Base-by-base conservation (phyloP, 2,888 invertebrate genomes). In the Dicranocentrus wangi region DNA sequence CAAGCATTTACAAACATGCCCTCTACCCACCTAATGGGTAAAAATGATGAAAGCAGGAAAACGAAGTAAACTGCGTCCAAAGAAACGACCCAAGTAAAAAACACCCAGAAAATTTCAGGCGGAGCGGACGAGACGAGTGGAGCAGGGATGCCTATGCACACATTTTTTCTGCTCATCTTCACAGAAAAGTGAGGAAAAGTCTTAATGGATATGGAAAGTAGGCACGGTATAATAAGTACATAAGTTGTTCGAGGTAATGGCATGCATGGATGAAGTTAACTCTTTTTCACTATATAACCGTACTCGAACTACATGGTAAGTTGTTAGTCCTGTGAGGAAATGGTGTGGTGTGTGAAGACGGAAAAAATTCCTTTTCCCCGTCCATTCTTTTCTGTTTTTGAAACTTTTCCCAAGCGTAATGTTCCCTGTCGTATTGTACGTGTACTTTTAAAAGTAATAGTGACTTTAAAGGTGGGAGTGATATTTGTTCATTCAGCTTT, bases 131-230 rank as follows among this genome's bases (percentile, higher is more conserved):
- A 60, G 25, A 25, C 28, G 55, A 55, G 17, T 2, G n/a, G n/a
- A n/a, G n/a, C n/a, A n/a, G 13, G 47, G 15, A 47, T 47, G 47
- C 47, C 5, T 47, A n/a, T 5, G 5, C 23, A 1, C 1, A 28
- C 3, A 5, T 60, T 60, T 60, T 60, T 60, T 60, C n/a, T 5
- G 19, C 7, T 28, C 25, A 23, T 13, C 55, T 55, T 25, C 25
- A 7, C 32, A 32, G 47, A 47, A 47, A 28, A 27, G 28, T 28
- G 32, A 17, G 28, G 32, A 60, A 32, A 73, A 53, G 23, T 63
- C 61, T 28, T 73, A 73, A 65, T 65, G 73, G 73, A 73, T 73
- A 73, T 73, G 65, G 73, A 73, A 39, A 65, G 51, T 19, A 65
- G 73, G 42, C 65, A 73, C 42, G 65, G 23, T 39, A 73, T 42